phyloP scores from a whole-genome alignment of 1,140 invertebrate genomes.

The Macrostomum lignano region DNA sequence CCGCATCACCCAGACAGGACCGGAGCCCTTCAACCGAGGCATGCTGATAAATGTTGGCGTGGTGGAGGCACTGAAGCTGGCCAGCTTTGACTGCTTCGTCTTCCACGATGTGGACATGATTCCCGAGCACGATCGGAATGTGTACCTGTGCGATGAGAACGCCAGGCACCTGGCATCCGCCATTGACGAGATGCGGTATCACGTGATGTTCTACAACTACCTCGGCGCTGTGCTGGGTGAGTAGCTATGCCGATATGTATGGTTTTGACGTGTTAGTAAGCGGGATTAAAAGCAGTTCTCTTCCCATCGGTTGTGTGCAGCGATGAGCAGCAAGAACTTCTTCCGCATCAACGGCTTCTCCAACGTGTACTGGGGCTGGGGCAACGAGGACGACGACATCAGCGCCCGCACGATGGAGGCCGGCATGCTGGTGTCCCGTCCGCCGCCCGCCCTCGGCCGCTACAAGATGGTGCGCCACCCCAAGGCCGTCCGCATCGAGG shows the following conservation, averaged over 20 bases:
- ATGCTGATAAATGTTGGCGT: slow-evolving; percentile 22
- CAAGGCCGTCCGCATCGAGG: slow-evolving; percentile 9
- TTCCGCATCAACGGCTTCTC: slow-evolving; percentile 61
- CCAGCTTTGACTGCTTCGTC: slow-evolving; percentile 18
- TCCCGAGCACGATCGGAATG: slow-evolving; percentile 10
- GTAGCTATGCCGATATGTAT: too few relatives aligned
- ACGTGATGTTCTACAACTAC: slow-evolving; percentile 21
- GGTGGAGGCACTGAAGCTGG: slow-evolving; percentile 13
- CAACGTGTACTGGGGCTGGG: slow-evolving; percentile 59
- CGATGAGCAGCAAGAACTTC: slow-evolving; percentile 34
- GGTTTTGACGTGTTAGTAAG: too few relatives aligned
- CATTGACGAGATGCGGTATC: slow-evolving; percentile 13
- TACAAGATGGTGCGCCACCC: slow-evolving; percentile 25
- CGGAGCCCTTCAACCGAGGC: slow-evolving; percentile 23
- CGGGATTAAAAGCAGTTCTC: too few relatives aligned
- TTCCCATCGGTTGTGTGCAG: too few relatives aligned
- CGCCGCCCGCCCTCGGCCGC: slow-evolving; percentile 19
- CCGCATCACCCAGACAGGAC: too few relatives aligned
- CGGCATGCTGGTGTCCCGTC: slow-evolving; percentile 16
- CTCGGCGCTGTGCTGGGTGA: too few relatives aligned
- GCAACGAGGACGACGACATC: slow-evolving; percentile 26
- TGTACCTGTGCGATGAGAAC: slow-evolving; percentile 16
- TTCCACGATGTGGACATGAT: slow-evolving; percentile 16
- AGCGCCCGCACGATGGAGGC: slow-evolving; percentile 11
- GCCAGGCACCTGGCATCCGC: slow-evolving; percentile 17